Evolutionary conservation across 2,888 invertebrate species (phyloP).

Genomic region (Mythimna loreyi): DNA sequence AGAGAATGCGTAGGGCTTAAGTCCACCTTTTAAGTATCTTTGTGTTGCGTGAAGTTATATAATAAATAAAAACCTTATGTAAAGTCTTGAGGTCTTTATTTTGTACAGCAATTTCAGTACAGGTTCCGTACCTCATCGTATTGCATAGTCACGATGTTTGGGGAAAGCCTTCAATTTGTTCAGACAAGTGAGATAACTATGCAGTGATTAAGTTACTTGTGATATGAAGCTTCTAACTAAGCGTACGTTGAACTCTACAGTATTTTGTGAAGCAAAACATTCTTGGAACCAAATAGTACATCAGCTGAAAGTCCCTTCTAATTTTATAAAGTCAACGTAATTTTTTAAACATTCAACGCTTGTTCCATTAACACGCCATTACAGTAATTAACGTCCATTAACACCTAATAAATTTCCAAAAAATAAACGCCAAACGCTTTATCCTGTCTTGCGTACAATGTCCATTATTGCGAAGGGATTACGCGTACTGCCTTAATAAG

Average conservation of each 20-base stretch:
- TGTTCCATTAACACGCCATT: constrained; percentile 39
- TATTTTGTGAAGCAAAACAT: constrained; percentile 13
- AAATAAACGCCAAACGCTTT: constrained; percentile 43
- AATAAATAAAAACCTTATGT: background rate
- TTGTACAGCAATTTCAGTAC: background rate
- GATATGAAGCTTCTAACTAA: background rate
- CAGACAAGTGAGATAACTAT: constrained; percentile 8
- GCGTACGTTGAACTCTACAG: background rate
- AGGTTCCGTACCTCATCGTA: background rate
- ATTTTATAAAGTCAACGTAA: background rate
- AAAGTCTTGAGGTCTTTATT: background rate
- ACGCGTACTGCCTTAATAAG: constrained; percentile 54
- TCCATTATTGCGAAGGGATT: constrained; percentile 36
- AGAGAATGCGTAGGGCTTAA: too few relatives aligned
- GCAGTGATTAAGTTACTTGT: constrained; percentile 8
- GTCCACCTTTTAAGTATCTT: too few relatives aligned
- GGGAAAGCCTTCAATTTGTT: background rate
- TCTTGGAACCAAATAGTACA: background rate
- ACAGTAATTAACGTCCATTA: constrained; percentile 48
- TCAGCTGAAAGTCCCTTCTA: background rate
- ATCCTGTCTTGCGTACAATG: constrained; percentile 25
- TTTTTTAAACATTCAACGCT: constrained; percentile 37
- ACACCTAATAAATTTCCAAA: constrained; percentile 47
- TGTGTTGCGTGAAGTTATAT: too few relatives aligned
- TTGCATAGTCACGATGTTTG: background rate